phyloP scores from a whole-genome alignment of 1,140 invertebrate species.

The Procambarus clarkii region DNA sequence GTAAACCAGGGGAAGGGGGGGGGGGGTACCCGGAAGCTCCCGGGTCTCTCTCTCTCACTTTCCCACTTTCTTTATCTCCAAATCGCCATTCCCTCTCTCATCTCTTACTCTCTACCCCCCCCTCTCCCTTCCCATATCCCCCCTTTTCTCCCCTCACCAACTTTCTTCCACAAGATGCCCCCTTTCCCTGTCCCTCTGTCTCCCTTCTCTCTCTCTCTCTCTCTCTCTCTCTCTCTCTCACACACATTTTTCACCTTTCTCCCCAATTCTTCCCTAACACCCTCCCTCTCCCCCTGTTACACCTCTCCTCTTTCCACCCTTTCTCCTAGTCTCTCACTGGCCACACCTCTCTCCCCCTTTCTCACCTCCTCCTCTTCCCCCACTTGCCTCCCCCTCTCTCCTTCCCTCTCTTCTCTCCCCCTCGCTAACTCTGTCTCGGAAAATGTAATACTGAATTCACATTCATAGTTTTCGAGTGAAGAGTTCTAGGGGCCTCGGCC shows the following conservation, averaged over 20 bases:
- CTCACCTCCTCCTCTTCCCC: background rate
- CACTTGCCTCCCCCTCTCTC: background rate
- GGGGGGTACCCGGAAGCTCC: too few species aligned
- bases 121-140: background rate
- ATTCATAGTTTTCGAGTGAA: too few species aligned
- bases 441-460: too few species aligned
- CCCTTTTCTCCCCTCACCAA: too few species aligned
- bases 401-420: background rate
- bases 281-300: background rate
- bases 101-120: background rate
- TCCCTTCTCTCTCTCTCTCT: background rate
- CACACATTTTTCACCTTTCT: background rate
- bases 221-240: background rate
- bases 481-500: too few species aligned
- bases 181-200: background rate
- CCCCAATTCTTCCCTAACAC: background rate
- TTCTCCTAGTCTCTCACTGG: background rate
- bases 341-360: background rate
- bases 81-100: background rate
- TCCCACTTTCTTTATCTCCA: background rate
- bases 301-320: background rate
- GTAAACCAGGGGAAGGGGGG: too few species aligned
- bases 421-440: too few species aligned
- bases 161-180: background rate
- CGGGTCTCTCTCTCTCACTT: conserved; percentile 6